Evolutionary conservation across 1,140 invertebrate species (phyloP).

Genomic region (Grapholita molesta): DNA sequence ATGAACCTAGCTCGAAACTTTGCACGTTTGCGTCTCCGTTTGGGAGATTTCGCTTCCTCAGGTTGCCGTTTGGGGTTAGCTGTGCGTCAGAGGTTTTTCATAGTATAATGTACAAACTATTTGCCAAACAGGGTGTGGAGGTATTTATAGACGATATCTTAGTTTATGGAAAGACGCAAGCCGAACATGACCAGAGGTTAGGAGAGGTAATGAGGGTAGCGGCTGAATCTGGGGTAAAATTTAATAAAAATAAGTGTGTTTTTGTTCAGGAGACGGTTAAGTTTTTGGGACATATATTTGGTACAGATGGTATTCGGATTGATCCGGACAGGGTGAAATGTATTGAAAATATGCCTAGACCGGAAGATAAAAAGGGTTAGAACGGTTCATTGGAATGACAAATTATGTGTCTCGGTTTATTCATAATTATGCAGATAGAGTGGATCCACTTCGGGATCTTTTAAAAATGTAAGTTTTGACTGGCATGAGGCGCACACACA

Average conservation of each 20-base stretch:
- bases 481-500: constrained; percentile 46
- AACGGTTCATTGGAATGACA: neutral
- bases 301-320: neutral
- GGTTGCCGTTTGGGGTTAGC: constrained; percentile 19
- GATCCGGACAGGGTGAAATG: neutral
- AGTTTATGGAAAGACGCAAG: constrained; percentile 37
- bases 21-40: constrained; percentile 26
- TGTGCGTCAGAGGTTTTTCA: constrained; percentile 19
- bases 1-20: constrained; percentile 20
- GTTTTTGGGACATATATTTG: neutral
- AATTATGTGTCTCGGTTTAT: constrained; percentile 37
- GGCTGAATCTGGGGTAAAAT: constrained; percentile 25
- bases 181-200: constrained; percentile 33
- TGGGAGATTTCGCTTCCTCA: constrained; percentile 13
- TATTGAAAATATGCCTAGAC: neutral
- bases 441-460: constrained; percentile 25
- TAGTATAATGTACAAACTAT: constrained; percentile 57
- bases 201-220: constrained; percentile 31
- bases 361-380: neutral
- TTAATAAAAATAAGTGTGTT: constrained; percentile 19
- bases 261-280: neutral
- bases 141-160: constrained; percentile 60
- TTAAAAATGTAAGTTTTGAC: constrained; percentile 41
- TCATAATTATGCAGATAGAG: constrained; percentile 49
- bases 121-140: constrained; percentile 35